Evolutionary conservation across 2,113 vertebrate species (phyloP), one percentile per base, ranked within the genome.

Genomic region (Bambusicola thoracicus): DNA sequence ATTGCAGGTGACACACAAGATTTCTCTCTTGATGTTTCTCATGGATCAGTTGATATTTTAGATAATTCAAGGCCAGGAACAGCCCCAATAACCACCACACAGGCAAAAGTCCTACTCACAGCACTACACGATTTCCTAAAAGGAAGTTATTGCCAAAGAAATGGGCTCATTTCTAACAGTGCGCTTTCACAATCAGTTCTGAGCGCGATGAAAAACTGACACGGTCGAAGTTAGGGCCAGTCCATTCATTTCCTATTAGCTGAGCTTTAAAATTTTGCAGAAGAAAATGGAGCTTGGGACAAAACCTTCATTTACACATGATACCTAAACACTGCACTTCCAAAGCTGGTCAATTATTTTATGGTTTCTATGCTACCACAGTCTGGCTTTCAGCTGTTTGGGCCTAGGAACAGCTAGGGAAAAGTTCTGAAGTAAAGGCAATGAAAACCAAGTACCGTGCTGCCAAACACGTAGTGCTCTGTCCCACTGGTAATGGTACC

Each of bases 281-380:
- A 78, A 79, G 44, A 92, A 87, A 86, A 90, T 40, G 40, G 62
- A 76, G 24, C 70, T 36, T 44, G 63, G 55, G 53, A 90, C 70
- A 84, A 86, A 86, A 78, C 7, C 53, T 75, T 83, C 13, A 43
- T 70, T 83, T 78, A 76, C 1, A 0, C 38, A 40, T 0, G 0
- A 34, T 13, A 74, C n/a, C 43, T 4, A 68, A 76, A 21, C 0
- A 2, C 22, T 10, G 8, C 1, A 3, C 67, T 94, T 56, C 63
- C 51, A 38, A 89, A 94, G 77, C 41, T 27, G 25, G 36, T 10
- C 14, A 63, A 53, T 86, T 25, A 40, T 59, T 83, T 70, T 56
- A 46, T 12, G 48, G 68, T 59, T 86, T 30, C 53, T 36, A 24
- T 13, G 27, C 34, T 67, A 10, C 14, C 3, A 1, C 3, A 1